phyloP scores from a whole-genome alignment of 2,113 vertebrate species.

The Neopipo cinnamomea region DNA sequence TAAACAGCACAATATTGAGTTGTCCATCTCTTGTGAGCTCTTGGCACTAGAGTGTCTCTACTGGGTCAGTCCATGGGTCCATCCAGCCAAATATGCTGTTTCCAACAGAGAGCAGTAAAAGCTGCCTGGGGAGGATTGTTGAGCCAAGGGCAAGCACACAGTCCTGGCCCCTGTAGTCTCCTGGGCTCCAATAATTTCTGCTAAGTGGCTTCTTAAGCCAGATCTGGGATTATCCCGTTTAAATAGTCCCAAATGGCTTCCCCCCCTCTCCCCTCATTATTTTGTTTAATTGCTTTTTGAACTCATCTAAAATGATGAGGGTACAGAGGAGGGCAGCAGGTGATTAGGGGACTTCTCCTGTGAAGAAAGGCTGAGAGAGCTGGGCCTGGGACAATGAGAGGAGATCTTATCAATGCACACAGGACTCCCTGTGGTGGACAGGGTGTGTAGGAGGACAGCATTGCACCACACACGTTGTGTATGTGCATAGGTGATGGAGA shows the following conservation, averaged over 20 bases:
- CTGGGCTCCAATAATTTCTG: not conserved
- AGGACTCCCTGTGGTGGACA: rapidly evolving
- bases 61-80: not conserved
- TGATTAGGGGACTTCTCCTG: not conserved
- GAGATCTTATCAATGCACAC: not conserved
- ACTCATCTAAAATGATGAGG: not conserved
- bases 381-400: not conserved
- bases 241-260: not conserved
- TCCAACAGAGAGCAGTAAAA: not conserved
- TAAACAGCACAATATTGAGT: not conserved
- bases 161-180: not conserved
- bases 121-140: not conserved
- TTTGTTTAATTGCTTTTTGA: not conserved
- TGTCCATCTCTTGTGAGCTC: not conserved
- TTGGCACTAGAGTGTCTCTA: not conserved
- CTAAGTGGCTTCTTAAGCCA: not conserved
- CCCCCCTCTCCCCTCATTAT: not conserved
- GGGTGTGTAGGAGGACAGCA: not conserved
- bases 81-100: not conserved
- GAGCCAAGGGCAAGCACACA: not conserved
- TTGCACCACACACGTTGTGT: rapidly evolving
- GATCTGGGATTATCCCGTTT: not conserved
- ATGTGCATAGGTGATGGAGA: not conserved
- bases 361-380: not conserved
- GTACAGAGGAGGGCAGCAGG: not conserved